phyloP scores from a whole-genome alignment of 2,888 invertebrate species.

The Spilarctia lutea region DNA sequence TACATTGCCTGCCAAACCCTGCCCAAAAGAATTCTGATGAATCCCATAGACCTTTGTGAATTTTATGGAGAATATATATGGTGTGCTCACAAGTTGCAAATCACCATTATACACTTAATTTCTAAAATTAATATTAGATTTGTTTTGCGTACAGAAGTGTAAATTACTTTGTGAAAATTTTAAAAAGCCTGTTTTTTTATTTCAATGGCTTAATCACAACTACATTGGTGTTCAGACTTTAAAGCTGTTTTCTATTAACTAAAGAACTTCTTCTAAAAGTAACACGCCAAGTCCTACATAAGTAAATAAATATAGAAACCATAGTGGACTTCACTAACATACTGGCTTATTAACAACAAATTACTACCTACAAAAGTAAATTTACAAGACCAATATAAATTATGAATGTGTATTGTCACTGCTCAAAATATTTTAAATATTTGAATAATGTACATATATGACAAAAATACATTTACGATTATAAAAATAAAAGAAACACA shows the following conservation, averaged over 20 bases:
- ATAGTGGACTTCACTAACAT: too few species aligned
- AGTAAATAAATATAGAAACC: too few species aligned
- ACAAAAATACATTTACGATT: background rate
- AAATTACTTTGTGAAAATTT: background rate
- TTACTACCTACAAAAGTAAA: background rate
- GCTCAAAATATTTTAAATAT: background rate
- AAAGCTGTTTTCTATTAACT: background rate
- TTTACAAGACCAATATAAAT: background rate
- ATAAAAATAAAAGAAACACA: background rate
- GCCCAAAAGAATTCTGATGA: too few species aligned
- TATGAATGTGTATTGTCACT: background rate
- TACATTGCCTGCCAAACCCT: too few species aligned
- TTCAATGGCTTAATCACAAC: background rate
- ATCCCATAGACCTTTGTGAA: background rate
- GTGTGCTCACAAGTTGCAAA: background rate
- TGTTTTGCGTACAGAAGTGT: background rate
- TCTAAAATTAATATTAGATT: background rate
- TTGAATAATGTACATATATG: background rate
- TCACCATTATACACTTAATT: background rate
- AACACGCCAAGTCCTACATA: background rate
- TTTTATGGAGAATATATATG: background rate
- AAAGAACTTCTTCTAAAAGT: background rate
- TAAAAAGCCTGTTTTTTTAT: background rate
- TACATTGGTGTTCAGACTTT: background rate
- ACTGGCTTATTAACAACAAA: background rate